Base-by-base conservation (phyloP, 2,888 invertebrate species). In the Mimumesa dahlbomi region DNA sequence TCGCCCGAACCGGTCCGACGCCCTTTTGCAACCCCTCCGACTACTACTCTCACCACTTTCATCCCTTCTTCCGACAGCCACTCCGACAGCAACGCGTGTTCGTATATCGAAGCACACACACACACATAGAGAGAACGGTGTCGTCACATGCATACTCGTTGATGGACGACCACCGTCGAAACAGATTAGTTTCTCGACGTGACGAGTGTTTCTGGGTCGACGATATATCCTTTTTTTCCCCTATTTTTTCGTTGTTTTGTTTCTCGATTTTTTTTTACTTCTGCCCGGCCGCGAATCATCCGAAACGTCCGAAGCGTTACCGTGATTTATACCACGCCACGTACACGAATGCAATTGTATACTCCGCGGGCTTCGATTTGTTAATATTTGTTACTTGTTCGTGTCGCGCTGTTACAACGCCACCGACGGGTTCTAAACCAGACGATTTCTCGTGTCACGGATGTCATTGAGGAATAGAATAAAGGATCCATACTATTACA, bases 181-280 rank as follows among this genome's bases (percentile, higher is more conserved):
- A 77, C 66, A 57, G 74, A 75, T 81, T 74, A 78, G 71, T 78
- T 74, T 65, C 62, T 21, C 42, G 54, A 34, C 58, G 52, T 66
- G 58, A 58, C 54, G 53, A 49, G 52, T n/a, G n/a, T 67, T 58
- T 54, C 61, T 54, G 21, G 25, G 21, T 43, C 45, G 25, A 22
- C 38, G 19, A 31, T 38, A 38, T 29, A n/a, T 46, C 57, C 16
- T 38, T 52, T 22, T 38, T 50, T n/a, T n/a, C n/a, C n/a, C n/a
- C n/a, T n/a, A n/a, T n/a, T n/a, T n/a, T n/a, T n/a, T n/a, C n/a
- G n/a, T n/a, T n/a, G n/a, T n/a, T n/a, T n/a, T n/a, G n/a, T 50
- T 22, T 22, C 16, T n/a, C 25, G 25, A 21, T 45, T 25, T 48
- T 48, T 57, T 49, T 34, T 34, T 31, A 14, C 21, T 29, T 18